Conservation (phyloP, 2,888 invertebrate genomes). For the Parelbella ahira region DNA sequence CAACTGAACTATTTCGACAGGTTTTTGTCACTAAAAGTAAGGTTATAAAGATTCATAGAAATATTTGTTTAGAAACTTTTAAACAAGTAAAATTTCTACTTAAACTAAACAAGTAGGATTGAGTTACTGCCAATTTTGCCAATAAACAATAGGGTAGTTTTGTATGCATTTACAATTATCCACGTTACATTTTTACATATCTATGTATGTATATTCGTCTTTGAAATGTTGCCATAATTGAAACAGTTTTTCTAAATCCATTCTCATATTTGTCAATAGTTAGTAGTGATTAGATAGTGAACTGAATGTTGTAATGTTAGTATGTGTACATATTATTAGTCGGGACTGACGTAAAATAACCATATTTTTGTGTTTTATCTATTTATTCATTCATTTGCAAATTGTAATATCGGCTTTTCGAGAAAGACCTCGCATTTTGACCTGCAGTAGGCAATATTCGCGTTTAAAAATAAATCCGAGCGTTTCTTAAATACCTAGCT, state of each 20-base stretch:
- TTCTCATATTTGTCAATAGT: slow-evolving; percentile 30
- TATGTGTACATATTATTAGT: slow-evolving; percentile 41
- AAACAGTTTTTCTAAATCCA: slow-evolving; percentile 26
- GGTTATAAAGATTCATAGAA: no score
- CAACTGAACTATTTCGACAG: no score
- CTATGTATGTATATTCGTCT: slow-evolving; percentile 16
- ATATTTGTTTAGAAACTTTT: neutral
- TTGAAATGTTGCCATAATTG: slow-evolving; percentile 25
- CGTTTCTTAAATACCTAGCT: no score
- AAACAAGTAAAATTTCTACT: neutral
- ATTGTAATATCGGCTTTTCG: no score
- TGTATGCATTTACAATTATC: slow-evolving; percentile 23
- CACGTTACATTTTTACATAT: slow-evolving; percentile 10
- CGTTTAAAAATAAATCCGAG: no score
- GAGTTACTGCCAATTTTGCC: slow-evolving; percentile 35
- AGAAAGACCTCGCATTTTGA: no score
- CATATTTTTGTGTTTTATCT: slow-evolving; percentile 6
- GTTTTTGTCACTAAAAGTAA: no score
- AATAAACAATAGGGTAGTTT: slow-evolving; percentile 19
- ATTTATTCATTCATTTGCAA: slow-evolving; percentile 10
- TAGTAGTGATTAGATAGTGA: slow-evolving; percentile 32
- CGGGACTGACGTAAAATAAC: slow-evolving; percentile 58
- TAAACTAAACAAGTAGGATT: neutral
- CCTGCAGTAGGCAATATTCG: no score
- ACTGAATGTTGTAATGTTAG: slow-evolving; percentile 28